A percentile compares a stretch with the other conserved stretches of the same genome.
These are phyloP conservation scores for Cerastis rubricosa DNA, from an alignment of 2,888 invertebrate genomes.

Conservation along the genomic window DNA sequence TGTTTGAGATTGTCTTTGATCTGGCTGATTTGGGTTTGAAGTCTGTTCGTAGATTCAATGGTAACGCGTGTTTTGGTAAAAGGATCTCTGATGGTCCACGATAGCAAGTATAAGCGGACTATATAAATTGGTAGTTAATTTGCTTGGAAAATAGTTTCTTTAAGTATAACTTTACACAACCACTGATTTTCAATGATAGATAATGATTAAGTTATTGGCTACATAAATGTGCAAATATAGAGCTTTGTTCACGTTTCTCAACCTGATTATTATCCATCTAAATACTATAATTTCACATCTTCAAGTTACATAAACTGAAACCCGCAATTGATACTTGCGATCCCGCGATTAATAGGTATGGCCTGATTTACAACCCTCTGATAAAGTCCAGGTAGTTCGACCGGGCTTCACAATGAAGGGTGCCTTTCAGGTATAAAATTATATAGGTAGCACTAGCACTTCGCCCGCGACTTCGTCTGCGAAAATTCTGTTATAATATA, in stretches of 20 bases:
- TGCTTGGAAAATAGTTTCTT: neutral
- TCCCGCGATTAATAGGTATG: conserved; percentile 37
- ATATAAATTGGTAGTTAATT: neutral
- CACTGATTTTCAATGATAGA: neutral
- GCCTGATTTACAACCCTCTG: conserved; percentile 43
- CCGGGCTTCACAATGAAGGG: conserved; percentile 13
- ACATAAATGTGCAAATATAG: neutral
- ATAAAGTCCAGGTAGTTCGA: conserved; percentile 29
- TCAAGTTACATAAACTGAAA: conserved; percentile 17
- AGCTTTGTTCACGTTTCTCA: neutral
- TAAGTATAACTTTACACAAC: neutral
- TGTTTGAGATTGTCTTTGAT: neutral
- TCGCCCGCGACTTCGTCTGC: too few species aligned
- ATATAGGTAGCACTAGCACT: too few species aligned
- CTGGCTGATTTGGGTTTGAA: neutral
- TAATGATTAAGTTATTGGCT: neutral
- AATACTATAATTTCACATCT: conserved; percentile 18
- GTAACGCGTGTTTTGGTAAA: neutral
- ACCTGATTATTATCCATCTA: neutral
- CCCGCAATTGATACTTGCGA: conserved; percentile 37
- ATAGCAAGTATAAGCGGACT: neutral
- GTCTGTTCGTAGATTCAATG: neutral
- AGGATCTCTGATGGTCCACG: neutral
- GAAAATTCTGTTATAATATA: too few species aligned
- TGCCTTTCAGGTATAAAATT: conserved; percentile 11